Evolutionary conservation across 2,888 invertebrate genomes (phyloP).

Genomic region (Bimastos eiseni): DNA sequence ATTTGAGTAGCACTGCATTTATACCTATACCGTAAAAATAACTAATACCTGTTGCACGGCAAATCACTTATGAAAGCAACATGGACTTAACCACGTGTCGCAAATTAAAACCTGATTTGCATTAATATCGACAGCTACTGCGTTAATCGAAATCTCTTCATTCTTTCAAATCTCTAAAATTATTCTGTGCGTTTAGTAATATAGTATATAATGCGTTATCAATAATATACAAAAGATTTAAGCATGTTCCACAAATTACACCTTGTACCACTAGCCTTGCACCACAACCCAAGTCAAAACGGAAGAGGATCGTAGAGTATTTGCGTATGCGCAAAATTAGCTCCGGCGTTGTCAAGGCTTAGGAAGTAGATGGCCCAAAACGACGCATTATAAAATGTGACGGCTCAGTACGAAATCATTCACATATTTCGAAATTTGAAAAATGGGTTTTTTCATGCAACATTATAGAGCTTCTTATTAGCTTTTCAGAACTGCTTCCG

Average conservation of each 20-base stretch:
- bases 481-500: too few relatives aligned
- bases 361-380: neutral
- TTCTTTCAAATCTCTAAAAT: neutral
- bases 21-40: too few relatives aligned
- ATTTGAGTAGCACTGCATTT: too few relatives aligned
- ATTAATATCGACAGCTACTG: neutral
- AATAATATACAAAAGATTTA: neutral
- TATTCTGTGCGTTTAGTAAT: neutral
- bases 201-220: neutral
- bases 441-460: too few relatives aligned
- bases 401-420: too few relatives aligned
- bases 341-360: neutral
- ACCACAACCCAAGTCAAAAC: neutral
- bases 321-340: neutral
- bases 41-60: too few relatives aligned
- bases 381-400: too few relatives aligned
- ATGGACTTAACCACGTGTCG: neutral
- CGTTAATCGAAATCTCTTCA: neutral
- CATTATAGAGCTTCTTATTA: too few relatives aligned
- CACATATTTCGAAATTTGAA: too few relatives aligned
- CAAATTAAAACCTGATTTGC: neutral
- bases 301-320: neutral
- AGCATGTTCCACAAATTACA: neutral
- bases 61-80: neutral
- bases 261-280: neutral